Evolutionary conservation across 2,113 vertebrate genomes (phyloP).

Genomic region (Thunnus thynnus): DNA sequence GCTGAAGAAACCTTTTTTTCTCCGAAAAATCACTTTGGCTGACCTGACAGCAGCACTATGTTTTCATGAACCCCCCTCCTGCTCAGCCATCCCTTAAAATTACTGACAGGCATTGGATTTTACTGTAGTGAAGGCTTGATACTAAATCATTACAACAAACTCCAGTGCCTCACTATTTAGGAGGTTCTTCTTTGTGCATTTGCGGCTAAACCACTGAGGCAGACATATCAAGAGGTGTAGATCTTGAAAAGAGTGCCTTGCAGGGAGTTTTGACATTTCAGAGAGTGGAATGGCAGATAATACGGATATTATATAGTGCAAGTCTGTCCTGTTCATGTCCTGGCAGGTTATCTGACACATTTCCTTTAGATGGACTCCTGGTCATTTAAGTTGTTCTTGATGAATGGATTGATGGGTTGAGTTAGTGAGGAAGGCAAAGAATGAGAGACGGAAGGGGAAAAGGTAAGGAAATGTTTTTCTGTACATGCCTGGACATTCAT

Average conservation of each 20-base stretch:
- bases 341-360: slow-evolving; percentile 10
- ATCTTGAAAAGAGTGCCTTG: background rate
- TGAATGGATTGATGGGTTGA: background rate
- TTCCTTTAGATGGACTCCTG: background rate
- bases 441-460: too few species aligned
- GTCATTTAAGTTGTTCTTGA: background rate
- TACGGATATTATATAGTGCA: too few species aligned
- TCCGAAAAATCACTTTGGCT: background rate
- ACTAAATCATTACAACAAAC: slow-evolving; percentile 17
- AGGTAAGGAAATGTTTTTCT: background rate
- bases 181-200: background rate
- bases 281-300: background rate
- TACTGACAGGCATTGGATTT: slow-evolving; percentile 1
- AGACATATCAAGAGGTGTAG: background rate
- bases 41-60: slow-evolving; percentile 10
- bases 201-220: background rate
- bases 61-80: slow-evolving; percentile 23
- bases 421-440: background rate
- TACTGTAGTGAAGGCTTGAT: background rate
- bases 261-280: slow-evolving; percentile 16
- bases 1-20: background rate
- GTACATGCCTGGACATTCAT: background rate
- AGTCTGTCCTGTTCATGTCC: background rate
- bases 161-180: background rate
- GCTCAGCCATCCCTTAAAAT: slow-evolving; percentile 19